phyloP scores from a whole-genome alignment of 2,797 vertebrate species.

The Acipenser oxyrinchus region DNA sequence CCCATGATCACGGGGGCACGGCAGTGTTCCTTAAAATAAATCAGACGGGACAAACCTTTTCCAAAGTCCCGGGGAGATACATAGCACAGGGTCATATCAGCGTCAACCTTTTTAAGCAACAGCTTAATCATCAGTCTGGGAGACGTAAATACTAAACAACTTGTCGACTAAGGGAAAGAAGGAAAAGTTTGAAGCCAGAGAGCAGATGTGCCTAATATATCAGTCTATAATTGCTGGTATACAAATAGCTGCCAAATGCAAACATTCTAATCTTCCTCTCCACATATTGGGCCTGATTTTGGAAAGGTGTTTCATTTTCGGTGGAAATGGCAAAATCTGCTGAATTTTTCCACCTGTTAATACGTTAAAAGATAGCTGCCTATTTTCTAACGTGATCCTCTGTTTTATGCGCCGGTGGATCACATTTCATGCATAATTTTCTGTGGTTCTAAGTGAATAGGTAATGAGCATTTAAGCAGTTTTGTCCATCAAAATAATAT shows the following conservation, averaged over 20 bases:
- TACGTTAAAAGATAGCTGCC: too few species aligned
- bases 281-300: not conserved
- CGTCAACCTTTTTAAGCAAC: slow-evolving; percentile 61
- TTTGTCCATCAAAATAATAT: too few species aligned
- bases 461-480: too few species aligned
- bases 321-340: not conserved
- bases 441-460: too few species aligned
- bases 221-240: slow-evolving; percentile 42
- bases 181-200: slow-evolving; percentile 48
- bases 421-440: too few species aligned
- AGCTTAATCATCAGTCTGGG: slow-evolving; percentile 68
- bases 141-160: slow-evolving; percentile 60
- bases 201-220: slow-evolving; percentile 58
- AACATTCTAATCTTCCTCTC: slow-evolving; percentile 24
- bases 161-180: slow-evolving; percentile 63
- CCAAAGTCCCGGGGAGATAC: slow-evolving; percentile 29
- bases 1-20: slow-evolving; percentile 32
- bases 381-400: too few species aligned
- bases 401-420: too few species aligned
- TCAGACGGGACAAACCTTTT: slow-evolving; percentile 29
- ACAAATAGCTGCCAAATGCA: slow-evolving; percentile 45
- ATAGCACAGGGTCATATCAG: slow-evolving; percentile 39
- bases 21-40: slow-evolving; percentile 53
- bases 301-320: not conserved
- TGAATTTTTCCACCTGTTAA: too few species aligned